Conservation (phyloP, 2,888 invertebrate species). For the Hyposoter didymator region DNA sequence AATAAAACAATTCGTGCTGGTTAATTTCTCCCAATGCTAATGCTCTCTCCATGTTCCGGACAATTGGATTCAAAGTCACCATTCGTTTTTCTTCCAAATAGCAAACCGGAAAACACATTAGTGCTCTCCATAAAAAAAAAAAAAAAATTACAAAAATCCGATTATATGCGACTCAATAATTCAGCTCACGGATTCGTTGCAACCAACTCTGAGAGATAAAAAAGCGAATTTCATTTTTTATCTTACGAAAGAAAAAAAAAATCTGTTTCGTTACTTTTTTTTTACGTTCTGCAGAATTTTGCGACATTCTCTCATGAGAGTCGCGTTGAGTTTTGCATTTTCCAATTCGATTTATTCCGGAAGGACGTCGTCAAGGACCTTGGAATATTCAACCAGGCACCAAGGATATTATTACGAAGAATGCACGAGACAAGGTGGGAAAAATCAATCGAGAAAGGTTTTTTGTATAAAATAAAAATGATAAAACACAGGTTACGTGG, state of each 20-base stretch:
- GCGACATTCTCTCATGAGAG: too few species aligned
- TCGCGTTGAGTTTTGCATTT: too few species aligned
- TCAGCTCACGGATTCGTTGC: neutral
- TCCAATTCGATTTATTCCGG: too few species aligned
- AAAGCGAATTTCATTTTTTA: neutral
- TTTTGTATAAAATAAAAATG: neutral
- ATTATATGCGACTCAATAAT: neutral
- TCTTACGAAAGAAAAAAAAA: neutral
- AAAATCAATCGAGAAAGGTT: too few species aligned
- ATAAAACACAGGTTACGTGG: slow-evolving; percentile 14
- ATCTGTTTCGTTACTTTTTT: too few species aligned
- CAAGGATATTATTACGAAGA: too few species aligned
- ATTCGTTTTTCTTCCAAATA: neutral
- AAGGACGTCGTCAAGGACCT: neutral
- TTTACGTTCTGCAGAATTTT: too few species aligned
- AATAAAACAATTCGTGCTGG: too few species aligned
- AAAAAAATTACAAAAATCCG: neutral
- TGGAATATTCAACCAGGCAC: neutral
- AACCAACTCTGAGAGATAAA: neutral
- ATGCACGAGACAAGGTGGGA: too few species aligned
- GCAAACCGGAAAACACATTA: neutral
- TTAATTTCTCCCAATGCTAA: neutral
- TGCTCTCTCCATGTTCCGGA: slow-evolving; percentile 14
- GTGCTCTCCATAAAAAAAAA: neutral
- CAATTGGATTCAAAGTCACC: slow-evolving; percentile 1